Evolutionary conservation across 2,113 vertebrate species (phyloP).

Genomic region (Tapirus terrestris): DNA sequence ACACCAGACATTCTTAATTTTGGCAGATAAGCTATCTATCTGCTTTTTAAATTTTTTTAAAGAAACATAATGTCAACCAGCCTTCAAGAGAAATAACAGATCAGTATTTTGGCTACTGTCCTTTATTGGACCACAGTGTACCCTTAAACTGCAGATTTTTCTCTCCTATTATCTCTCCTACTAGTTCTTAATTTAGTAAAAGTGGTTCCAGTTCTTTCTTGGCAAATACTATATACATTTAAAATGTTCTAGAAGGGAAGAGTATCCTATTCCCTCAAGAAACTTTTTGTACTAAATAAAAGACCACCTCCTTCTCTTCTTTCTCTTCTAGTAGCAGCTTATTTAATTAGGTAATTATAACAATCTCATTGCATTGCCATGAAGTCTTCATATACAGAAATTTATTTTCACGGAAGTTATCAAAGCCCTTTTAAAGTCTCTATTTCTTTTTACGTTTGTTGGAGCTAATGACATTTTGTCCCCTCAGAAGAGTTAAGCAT

Average conservation of each 20-base stretch:
- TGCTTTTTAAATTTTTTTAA: neutral
- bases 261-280: neutral
- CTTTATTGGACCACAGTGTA: neutral
- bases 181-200: neutral
- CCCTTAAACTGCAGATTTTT: neutral
- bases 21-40: neutral
- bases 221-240: neutral
- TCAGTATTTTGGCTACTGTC: neutral
- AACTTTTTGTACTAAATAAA: neutral
- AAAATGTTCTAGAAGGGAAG: slow-evolving; percentile 35
- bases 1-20: neutral
- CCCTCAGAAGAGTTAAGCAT: neutral
- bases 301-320: neutral
- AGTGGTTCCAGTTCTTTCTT: neutral
- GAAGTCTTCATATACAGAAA: slow-evolving; percentile 28
- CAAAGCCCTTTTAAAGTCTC: neutral
- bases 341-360: neutral
- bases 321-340: neutral
- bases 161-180: neutral
- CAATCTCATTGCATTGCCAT: neutral
- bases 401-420: slow-evolving; percentile 31
- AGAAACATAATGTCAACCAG: neutral
- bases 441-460: slow-evolving; percentile 10
- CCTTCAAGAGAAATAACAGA: neutral
- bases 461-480: neutral